Conservation (phyloP, 1,140 invertebrate genomes). For the Drosophila bocki region DNA sequence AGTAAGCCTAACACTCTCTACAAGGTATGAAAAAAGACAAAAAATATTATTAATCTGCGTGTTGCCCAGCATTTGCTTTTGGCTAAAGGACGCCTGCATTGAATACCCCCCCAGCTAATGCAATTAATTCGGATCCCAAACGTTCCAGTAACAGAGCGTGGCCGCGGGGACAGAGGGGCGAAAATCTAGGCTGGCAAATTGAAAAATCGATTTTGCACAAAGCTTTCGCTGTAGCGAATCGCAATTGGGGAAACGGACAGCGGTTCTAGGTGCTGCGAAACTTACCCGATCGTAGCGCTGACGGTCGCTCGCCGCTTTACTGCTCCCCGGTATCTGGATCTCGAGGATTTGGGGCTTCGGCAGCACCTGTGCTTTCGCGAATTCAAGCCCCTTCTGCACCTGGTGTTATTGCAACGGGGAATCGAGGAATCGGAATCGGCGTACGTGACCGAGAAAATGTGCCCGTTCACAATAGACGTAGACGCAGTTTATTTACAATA, state of each 20-base stretch:
- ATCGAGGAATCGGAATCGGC: constrained; percentile 53
- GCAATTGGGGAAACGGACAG: constrained; percentile 18
- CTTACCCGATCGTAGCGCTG: constrained; percentile 21
- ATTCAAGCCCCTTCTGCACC: background rate
- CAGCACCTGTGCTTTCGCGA: constrained; percentile 12
- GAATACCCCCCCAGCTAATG: constrained; percentile 17
- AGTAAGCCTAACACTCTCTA: background rate
- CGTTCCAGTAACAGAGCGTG: constrained; percentile 25
- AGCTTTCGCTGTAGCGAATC: constrained; percentile 31
- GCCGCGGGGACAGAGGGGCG: background rate
- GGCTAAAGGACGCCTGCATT: background rate
- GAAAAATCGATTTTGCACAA: constrained; percentile 75
- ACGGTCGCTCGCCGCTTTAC: background rate
- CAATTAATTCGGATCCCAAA: constrained; percentile 29
- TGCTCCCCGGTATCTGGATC: background rate
- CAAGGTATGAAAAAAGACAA: background rate
- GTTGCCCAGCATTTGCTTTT: background rate
- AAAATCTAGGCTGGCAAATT: constrained; percentile 11
- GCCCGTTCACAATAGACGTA: constrained; percentile 68
- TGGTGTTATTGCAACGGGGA: constrained; percentile 20
- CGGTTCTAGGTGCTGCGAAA: background rate
- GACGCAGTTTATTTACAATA: constrained; percentile 81
- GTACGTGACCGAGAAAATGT: constrained; percentile 77
- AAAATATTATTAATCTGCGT: background rate
- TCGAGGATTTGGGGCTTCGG: background rate